Conservation (phyloP, 2,888 invertebrate species). For the Dichetophora obliterata region DNA sequence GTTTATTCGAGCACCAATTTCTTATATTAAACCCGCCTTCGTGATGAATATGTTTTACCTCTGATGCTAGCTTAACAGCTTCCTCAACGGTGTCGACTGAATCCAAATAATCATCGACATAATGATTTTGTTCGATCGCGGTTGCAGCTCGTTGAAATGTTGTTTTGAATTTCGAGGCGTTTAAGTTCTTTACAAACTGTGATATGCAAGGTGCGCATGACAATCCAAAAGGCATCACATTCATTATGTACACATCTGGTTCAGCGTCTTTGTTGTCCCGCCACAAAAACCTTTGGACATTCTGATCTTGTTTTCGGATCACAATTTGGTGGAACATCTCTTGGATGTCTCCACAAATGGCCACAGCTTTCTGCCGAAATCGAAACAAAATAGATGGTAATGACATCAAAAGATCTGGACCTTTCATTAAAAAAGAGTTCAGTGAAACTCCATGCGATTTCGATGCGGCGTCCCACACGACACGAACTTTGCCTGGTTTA, state of each 20-base stretch:
- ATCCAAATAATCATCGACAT: constrained; percentile 39
- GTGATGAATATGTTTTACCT: constrained; percentile 32
- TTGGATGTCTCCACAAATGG: constrained; percentile 48
- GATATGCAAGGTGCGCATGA: too few species aligned
- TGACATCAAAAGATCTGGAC: too few species aligned
- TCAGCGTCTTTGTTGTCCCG: not conserved
- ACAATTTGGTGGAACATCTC: constrained; percentile 48
- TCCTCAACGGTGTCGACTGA: constrained; percentile 30
- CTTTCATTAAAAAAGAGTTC: too few species aligned
- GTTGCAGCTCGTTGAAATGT: constrained; percentile 30
- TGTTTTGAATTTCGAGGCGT: constrained; percentile 35
- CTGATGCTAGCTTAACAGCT: constrained; percentile 25
- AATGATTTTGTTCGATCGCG: constrained; percentile 38
- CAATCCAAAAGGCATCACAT: too few species aligned
- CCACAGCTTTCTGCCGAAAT: constrained; percentile 59
- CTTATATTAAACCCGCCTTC: constrained; percentile 38
- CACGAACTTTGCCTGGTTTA: too few species aligned
- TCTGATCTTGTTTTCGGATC: constrained; percentile 37
- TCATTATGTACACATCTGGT: constrained; percentile 33
- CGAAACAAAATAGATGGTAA: constrained; percentile 60
- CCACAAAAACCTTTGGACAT: constrained; percentile 39
- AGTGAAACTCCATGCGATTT: too few species aligned
- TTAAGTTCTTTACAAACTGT: constrained; percentile 41
- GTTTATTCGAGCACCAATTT: too few species aligned
- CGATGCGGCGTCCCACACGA: too few species aligned